Base-by-base conservation (phyloP, 2,888 invertebrate genomes). In the Orthosia gracilis region DNA sequence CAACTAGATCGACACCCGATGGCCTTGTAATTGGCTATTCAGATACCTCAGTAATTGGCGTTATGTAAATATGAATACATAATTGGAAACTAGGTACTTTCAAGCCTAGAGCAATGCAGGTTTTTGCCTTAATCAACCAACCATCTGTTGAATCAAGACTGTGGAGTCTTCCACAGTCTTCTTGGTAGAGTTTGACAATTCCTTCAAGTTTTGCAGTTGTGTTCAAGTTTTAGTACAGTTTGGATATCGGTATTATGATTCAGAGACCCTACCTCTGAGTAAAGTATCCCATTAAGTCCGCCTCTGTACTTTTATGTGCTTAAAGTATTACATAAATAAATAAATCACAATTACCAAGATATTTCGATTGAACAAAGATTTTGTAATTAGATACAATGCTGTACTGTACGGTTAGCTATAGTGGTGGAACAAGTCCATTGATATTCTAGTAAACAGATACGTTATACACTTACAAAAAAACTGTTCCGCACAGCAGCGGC, bases 1-100 rank as follows among this genome's bases (percentile, higher is more conserved):
- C 54, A 49, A 9, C 58, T 55, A 61, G 59, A 66, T 63, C 52
- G 15, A 65, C 21, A 78, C 62, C 31, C 23, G 72, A 62, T 70
- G 57, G 62, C 84, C 76, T 82, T 84, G 81, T 76, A 40, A 69
- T n/a, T n/a, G n/a, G n/a, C 64, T 63, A 69, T 80, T 84, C 12
- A 82, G 63, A 69, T 71, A 64, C 31, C 54, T 59, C 40, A 54
- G 54, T 63, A 80, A 75, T 66, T 55, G 68, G n/a, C 49, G 52
- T 65, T 73, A 83, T 72, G 69, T 69, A 83, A 80, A 52, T 59
- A 59, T 78, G 54, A 70, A 62, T 72, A 72, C 49, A 45, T 78
- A 65, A 69, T 78, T 71, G 55, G 63, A n/a, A 13, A 47, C 66
- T 66, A 54, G 11, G 40, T 31, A 58, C 31, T 67, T 67, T 82